Conservation (phyloP, 64 coral and sea anemone species). For the Dendrophyllia cribrosa region DNA sequence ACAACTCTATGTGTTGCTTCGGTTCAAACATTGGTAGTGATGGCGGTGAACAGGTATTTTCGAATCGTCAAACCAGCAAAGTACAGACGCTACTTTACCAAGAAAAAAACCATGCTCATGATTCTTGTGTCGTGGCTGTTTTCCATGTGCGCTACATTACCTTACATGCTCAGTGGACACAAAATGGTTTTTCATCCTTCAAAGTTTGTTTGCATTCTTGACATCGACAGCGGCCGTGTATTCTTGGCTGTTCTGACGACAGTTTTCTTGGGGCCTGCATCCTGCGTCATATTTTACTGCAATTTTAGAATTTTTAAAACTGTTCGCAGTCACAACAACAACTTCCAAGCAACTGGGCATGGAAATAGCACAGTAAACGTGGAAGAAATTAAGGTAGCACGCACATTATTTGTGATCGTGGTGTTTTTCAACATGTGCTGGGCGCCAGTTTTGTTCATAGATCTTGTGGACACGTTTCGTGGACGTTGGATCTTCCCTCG, state of each 20-base stretch:
- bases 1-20: background rate
- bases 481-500: slow-evolving; percentile 4
- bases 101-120: background rate
- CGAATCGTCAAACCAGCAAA: background rate
- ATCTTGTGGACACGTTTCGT: slow-evolving; percentile 26
- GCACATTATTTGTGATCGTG: slow-evolving; percentile 34
- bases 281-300: slow-evolving; percentile 29
- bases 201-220: background rate
- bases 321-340: slow-evolving; percentile 15
- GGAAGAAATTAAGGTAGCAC: slow-evolving; percentile 46
- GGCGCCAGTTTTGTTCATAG: slow-evolving; percentile 43
- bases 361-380: background rate
- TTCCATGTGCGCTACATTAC: too few species aligned
- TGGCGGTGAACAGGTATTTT: slow-evolving; percentile 2
- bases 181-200: too few species aligned
- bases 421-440: slow-evolving; percentile 30
- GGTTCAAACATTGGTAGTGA: background rate
- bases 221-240: background rate
- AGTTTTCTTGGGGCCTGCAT: background rate
- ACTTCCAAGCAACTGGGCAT: too few species aligned
- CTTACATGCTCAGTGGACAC: too few species aligned
- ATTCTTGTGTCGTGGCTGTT: background rate
- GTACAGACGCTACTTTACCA: background rate
- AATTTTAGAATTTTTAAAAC: slow-evolving; percentile 28
- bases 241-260: slow-evolving; percentile 6